Evolutionary conservation across 2,888 invertebrate species (phyloP), one percentile per base, ranked within the genome.

Genomic region (Hartigia nigra): DNA sequence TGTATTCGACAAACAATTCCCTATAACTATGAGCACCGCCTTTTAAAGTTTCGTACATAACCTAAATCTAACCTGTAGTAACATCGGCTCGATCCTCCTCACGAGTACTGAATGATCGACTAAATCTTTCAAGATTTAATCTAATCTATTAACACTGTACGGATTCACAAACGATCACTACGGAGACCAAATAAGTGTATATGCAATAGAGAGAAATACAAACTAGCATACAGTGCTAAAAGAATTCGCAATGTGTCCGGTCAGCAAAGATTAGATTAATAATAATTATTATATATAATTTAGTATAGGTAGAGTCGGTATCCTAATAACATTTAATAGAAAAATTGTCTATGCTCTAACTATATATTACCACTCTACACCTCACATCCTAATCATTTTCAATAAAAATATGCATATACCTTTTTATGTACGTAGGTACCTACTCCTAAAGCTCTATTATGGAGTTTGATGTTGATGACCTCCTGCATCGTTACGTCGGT

Each of bases 281-380:
- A n/a, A n/a, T n/a, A n/a, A n/a, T n/a, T n/a, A n/a, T n/a, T n/a
- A n/a, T n/a, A n/a, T 55, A 23, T 55, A 55, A 23, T 14, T 2
- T 9, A 0, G 3, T 32, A 12, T 12, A 72, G 11, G n/a, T 78
- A 76, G 81, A 84, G 85, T 81, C 79, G 70, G 77, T 81, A 80
- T 79, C 83, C 79, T 86, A 85, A 88, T 88, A 79, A 84, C 80
- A 86, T 88, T 85, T 83, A 88, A 88, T 88, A 79, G 81, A 85
- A 86, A 86, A 86, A 87, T 87, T 83, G 86, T 69, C 69, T 23
- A 14, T 23, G 9, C 23, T 55, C 55, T 23, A 23, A 55, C 55
- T 23, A 55, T 55, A 23, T 23, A 55, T 9, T 23, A 55, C 9
- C 55, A 55, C 9, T 55, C 23, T 23, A 23, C 23, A 55, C 23